phyloP scores from a whole-genome alignment of 2,888 invertebrate species.

The Stomorhina lunata region DNA sequence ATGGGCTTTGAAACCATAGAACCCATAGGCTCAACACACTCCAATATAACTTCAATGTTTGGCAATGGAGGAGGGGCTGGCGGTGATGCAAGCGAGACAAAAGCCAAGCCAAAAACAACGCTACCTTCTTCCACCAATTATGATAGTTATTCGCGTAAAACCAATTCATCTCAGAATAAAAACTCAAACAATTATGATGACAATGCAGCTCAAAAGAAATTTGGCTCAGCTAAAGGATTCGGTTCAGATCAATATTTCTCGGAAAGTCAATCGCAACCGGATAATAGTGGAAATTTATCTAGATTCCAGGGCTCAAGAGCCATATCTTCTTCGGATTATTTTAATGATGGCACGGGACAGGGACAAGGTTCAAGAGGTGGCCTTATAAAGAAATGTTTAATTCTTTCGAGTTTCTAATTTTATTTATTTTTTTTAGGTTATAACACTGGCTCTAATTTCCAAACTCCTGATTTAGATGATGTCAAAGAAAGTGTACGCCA shows the following conservation, averaged over 20 bases:
- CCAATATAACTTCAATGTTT: conserved; percentile 79
- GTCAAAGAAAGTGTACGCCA: conserved; percentile 98
- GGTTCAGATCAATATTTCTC: conserved; percentile 98
- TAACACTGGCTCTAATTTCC: conserved; percentile 77
- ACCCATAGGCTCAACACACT: conserved; percentile 76
- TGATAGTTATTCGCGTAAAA: conserved; percentile 62
- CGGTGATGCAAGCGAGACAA: conserved; percentile 61
- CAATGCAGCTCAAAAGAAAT: conserved; percentile 95
- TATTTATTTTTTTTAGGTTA: conserved; percentile 70
- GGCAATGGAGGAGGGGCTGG: conserved; percentile 67
- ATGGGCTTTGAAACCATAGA: conserved; percentile 79
- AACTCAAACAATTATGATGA: conserved; percentile 75
- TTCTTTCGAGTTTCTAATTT: not conserved
- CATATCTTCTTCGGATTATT: conserved; percentile 98
- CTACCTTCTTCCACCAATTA: conserved; percentile 51
- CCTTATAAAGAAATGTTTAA: not conserved
- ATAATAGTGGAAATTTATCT: conserved; percentile 82
- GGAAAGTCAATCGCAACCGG: conserved; percentile 80
- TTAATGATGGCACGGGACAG: conserved; percentile 83
- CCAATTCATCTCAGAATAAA: conserved; percentile 44
- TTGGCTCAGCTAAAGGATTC: conserved; percentile 97
- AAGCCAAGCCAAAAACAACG: conserved; percentile 67
- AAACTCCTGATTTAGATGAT: conserved; percentile 93
- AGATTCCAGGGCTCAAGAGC: conserved; percentile 96
- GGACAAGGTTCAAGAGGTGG: conserved; percentile 74